phyloP scores from a whole-genome alignment of 2,888 invertebrate genomes.

The Polymixis lichenea region DNA sequence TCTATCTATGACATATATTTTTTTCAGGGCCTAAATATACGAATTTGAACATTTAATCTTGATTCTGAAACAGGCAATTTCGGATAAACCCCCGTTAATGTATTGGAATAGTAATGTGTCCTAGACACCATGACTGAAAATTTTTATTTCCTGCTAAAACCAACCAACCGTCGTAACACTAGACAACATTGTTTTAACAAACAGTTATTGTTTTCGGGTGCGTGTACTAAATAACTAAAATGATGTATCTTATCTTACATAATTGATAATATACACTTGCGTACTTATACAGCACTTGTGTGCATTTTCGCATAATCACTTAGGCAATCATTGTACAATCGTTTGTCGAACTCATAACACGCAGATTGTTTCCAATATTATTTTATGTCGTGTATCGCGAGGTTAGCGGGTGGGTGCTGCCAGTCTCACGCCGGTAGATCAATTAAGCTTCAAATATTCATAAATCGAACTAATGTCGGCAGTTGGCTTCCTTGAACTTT shows the following conservation, averaged over 20 bases:
- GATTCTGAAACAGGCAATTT: too few species aligned
- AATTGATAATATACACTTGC: constrained; percentile 23
- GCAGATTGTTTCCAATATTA: constrained; percentile 28
- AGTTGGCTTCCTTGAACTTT: constrained; percentile 78
- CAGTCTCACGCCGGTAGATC: constrained; percentile 77
- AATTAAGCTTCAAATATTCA: constrained; percentile 84
- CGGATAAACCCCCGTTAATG: too few species aligned
- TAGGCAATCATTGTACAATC: constrained; percentile 51
- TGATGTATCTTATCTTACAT: constrained; percentile 50
- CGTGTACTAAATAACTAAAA: constrained; percentile 38
- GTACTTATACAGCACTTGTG: constrained; percentile 41
- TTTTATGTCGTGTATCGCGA: constrained; percentile 30
- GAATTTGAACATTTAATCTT: too few species aligned
- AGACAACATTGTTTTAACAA: constrained; percentile 16
- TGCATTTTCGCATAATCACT: constrained; percentile 53
- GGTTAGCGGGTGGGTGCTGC: constrained; percentile 73
- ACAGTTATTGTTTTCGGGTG: constrained; percentile 23
- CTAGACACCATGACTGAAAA: background rate
- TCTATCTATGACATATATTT: too few species aligned
- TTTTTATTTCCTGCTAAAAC: background rate
- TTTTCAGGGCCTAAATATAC: too few species aligned
- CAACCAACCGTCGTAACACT: too few species aligned
- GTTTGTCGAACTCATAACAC: constrained; percentile 40
- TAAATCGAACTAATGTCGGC: constrained; percentile 69
- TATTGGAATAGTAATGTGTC: background rate